Conservation (phyloP, 92 coral and sea anemone species). For the Epizoanthus fatuus region DNA sequence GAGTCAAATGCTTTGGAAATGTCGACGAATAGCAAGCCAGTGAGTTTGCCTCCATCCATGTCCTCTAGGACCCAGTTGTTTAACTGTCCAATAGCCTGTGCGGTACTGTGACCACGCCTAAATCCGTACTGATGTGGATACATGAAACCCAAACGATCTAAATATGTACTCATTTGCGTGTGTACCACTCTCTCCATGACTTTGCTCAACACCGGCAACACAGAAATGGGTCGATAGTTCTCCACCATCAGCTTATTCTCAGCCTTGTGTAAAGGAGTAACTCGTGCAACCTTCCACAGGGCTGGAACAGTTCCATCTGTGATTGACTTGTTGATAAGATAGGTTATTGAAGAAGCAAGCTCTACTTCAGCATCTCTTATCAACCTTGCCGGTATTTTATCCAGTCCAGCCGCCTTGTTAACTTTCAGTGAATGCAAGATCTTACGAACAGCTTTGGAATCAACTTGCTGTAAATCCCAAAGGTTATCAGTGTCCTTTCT, state of each 20-base stretch:
- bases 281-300: conserved; percentile 25
- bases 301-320: not conserved
- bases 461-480: conserved; percentile 32
- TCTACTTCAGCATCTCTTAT: conserved; percentile 1
- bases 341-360: conserved; percentile 6
- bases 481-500: not conserved
- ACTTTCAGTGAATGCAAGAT: conserved; percentile 18
- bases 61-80: no score
- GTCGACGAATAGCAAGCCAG: no score
- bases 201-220: conserved; percentile 15
- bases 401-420: conserved; percentile 28
- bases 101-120: no score
- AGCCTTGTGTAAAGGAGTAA: conserved; percentile 6
- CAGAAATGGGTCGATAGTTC: conserved; percentile 38
- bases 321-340: conserved; percentile 9
- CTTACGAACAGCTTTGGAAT: conserved; percentile 14
- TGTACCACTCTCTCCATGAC: conserved; percentile 18
- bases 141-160: no score
- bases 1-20: no score
- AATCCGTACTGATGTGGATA: no score
- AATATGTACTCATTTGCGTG: conserved; percentile 18
- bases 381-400: not conserved
- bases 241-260: not conserved
- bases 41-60: no score
- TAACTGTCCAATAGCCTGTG: no score